Conservation (phyloP, 2,888 invertebrate genomes). For the Plebejus anna region DNA sequence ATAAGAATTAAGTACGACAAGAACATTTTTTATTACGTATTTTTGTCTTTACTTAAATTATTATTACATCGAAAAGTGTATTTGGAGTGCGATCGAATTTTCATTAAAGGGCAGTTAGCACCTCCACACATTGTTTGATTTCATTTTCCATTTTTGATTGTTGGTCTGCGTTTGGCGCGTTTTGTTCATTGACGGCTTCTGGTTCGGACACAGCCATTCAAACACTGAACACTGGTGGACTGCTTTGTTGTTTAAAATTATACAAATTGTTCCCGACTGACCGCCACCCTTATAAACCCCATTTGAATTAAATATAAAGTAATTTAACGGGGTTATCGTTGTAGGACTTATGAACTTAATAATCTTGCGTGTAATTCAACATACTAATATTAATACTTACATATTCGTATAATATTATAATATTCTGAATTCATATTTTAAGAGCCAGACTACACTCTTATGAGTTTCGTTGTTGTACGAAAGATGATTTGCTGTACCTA, state of each 20-base stretch:
- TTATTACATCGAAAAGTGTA: background rate
- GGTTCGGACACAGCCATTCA: constrained; percentile 65
- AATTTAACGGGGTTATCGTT: constrained; percentile 1
- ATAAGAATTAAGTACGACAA: background rate
- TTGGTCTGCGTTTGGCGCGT: constrained; percentile 69
- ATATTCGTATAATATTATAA: background rate
- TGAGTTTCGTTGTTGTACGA: background rate
- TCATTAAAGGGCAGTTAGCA: background rate
- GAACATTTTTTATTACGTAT: background rate
- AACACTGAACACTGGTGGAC: constrained; percentile 51
- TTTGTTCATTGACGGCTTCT: constrained; percentile 67
- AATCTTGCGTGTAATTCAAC: background rate
- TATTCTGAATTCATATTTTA: background rate
- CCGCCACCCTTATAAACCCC: constrained; percentile 41
- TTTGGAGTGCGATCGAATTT: background rate
- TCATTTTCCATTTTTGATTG: constrained; percentile 60
- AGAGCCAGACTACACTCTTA: background rate
- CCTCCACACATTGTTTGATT: constrained; percentile 38
- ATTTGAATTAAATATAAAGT: constrained; percentile 20
- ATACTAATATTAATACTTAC: too few species aligned
- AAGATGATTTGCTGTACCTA: background rate
- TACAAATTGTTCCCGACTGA: constrained; percentile 67
- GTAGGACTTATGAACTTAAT: background rate
- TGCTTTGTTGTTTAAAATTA: constrained; percentile 68
- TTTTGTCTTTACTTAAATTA: background rate